phyloP scores from a whole-genome alignment of 2,888 invertebrate species.

The Rambutsinella grinnellia region DNA sequence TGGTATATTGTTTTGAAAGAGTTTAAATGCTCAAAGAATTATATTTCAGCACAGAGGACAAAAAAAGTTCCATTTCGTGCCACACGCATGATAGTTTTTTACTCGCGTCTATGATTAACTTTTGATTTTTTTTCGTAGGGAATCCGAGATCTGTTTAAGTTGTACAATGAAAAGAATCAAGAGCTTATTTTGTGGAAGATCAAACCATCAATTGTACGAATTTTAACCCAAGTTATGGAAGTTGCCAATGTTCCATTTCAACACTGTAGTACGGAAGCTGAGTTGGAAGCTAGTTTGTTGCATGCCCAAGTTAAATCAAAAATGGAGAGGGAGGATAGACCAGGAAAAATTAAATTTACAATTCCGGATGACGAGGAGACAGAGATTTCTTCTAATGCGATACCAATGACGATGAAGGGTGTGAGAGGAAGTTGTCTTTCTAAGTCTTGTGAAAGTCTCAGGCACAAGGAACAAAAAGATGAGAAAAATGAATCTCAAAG shows the following conservation, averaged over 20 bases:
- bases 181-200: conserved; percentile 62
- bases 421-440: conserved; percentile 1
- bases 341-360: neutral
- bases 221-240: conserved; percentile 61
- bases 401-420: neutral
- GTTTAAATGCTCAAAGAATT: too few species aligned
- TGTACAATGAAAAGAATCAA: conserved; percentile 59
- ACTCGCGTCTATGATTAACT: too few species aligned
- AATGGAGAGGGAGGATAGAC: neutral
- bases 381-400: too few species aligned
- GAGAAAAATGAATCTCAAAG: too few species aligned
- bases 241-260: conserved; percentile 71
- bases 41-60: too few species aligned
- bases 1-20: too few species aligned
- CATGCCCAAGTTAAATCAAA: conserved; percentile 11
- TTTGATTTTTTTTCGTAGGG: too few species aligned
- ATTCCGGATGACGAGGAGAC: too few species aligned
- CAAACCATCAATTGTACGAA: conserved; percentile 64
- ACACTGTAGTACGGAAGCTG: conserved; percentile 76
- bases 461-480: too few species aligned
- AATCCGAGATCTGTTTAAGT: conserved; percentile 61
- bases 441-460: too few species aligned
- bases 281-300: conserved; percentile 72
- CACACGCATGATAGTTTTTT: too few species aligned
- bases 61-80: too few species aligned